Base-by-base conservation (phyloP, 2,888 invertebrate species). In the Litoditis marina region DNA sequence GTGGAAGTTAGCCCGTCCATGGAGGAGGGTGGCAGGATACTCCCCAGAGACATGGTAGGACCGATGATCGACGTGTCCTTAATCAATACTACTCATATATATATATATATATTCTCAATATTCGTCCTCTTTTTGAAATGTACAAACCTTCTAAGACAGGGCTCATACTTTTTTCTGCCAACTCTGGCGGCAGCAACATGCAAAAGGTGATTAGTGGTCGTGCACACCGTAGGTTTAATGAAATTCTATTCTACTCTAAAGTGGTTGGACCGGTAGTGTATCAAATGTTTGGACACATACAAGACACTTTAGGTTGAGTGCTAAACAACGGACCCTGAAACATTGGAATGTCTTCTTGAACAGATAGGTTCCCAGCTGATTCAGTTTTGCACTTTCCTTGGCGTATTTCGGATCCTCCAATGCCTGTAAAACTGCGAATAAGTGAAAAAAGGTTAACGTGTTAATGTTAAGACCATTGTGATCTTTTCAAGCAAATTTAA, bases 31-130 rank as follows among this genome's bases (percentile, higher is more conserved):
- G 50, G 50, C 6, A 50, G 8, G n/a, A 50, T 50, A 50, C 27
- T 27, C 2, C 50, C 50, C 6, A 50, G n/a, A 5, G 25, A n/a
- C 50, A 50, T 50, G 22, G 50, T 28, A 4, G 50, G 22, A 7
- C 50, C 50, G 8, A 50, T 50, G n/a, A 50, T 19, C 19, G 50
- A 50, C 6, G 50, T 50, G n/a, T 25, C 25, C 50, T 50, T 5
- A 50, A 50, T 11, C 3, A 4, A 7, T 25, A 7, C 19, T 27
- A 22, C n/a, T 13, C 13, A 39, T 39, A 39, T 13, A 39, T 39
- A 13, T 39, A 39, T n/a, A 13, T n/a, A n/a, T n/a, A n/a, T n/a
- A n/a, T n/a, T n/a, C n/a, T n/a, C n/a, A n/a, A n/a, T n/a, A n/a
- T n/a, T n/a, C n/a, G n/a, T n/a, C n/a, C n/a, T n/a, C n/a, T n/a